A percentile compares a stretch with the other conserved stretches of the same genome.
Conservation (phyloP, 2,888 invertebrate genomes). For the Mylabris sibirica region DNA sequence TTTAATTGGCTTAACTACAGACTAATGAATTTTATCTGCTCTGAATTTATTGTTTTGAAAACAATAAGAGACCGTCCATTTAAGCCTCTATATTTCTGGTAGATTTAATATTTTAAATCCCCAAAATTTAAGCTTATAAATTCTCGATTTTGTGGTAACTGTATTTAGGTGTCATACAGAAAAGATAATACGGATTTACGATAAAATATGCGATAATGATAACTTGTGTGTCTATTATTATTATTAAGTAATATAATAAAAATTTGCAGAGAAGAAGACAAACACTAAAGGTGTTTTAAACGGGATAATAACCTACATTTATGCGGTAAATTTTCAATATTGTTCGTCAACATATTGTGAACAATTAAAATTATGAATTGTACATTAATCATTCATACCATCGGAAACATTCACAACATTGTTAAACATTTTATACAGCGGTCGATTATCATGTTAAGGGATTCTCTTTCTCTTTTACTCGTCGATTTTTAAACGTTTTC, state of each 20-base stretch:
- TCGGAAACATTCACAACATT: slow-evolving; percentile 9
- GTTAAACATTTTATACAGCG: slow-evolving; percentile 6
- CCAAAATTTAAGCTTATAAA: neutral
- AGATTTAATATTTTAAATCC: slow-evolving; percentile 11
- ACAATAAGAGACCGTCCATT: neutral
- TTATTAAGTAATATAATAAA: too few relatives aligned
- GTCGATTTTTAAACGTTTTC: neutral
- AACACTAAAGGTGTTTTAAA: too few relatives aligned
- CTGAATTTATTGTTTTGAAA: neutral
- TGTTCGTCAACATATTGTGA: neutral
- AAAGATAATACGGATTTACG: neutral
- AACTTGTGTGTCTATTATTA: too few relatives aligned
- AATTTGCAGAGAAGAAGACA: neutral
- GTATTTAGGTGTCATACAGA: neutral
- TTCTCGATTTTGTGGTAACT: neutral
- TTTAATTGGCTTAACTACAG: slow-evolving; percentile 2
- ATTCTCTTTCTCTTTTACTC: slow-evolving; percentile 6
- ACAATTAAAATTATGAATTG: slow-evolving; percentile 12
- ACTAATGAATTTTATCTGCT: neutral
- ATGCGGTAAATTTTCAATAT: neutral
- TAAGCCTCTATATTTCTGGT: neutral
- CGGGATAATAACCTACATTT: neutral
- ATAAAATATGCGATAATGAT: neutral
- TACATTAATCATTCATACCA: slow-evolving; percentile 5
- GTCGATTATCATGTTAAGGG: slow-evolving; percentile 12